Evolutionary conservation across 2,113 vertebrate species (phyloP), one percentile per base, ranked within the genome.

Genomic region (Syrmaticus mikado): DNA sequence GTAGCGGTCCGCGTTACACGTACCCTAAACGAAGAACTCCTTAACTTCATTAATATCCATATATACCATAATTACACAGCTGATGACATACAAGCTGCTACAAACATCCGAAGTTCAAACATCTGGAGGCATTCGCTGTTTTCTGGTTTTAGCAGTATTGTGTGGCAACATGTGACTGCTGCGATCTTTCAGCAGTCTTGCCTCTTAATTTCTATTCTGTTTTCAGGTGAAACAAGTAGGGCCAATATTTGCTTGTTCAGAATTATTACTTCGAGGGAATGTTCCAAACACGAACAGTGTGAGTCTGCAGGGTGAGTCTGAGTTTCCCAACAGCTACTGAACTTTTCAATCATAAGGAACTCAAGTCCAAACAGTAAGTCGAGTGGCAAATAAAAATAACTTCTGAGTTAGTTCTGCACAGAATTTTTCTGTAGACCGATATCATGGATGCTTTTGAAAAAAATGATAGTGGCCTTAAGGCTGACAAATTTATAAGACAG

Each of bases 11-110:
- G 18, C 21, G 2, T 34, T 32, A 15, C 27, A 45, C 8, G 14
- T 46, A 5, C 6, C 17, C 43, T 40, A 9, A 66, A 40, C 12
- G 22, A 36, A 48, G 21, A 65, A 8, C 22, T 36, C 13, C 11
- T 0, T 17, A 48, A 13, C 40, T 20, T 32, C 9, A 43, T 28
- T 30, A 28, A 14, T 12, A 12, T 21, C 18, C 8, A 8, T 4
- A 0, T 0, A 0, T 13, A 7, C 9, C 2, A 0, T 4, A 40
- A 48, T 30, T 53, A 5, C 9, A 4, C 16, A 1, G 6, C 36
- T 40, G 60, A 4, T 34, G 25, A 28, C 1, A 1, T 12, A 2
- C 2, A 14, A 14, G 34, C 18, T 11, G 17, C 64, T 17, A 5
- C 30, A n/a, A 2, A 50, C 46, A 34, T 21, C 86, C 57, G 41